Evolutionary conservation across 2,797 vertebrate species (phyloP).

Genomic region (Catharus ustulatus): DNA sequence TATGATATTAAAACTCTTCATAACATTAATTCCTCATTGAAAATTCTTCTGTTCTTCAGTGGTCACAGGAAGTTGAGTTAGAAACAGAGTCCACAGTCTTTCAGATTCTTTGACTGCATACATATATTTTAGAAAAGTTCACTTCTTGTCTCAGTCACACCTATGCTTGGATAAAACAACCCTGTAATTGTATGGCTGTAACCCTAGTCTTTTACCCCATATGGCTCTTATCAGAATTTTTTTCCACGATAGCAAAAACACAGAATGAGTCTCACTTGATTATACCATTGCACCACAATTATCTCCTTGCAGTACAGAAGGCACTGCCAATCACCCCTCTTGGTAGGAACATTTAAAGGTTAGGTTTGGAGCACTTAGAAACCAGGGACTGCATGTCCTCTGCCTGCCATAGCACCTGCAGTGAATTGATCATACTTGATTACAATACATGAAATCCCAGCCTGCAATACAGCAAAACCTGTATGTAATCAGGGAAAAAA

Average conservation of each 20-base stretch:
- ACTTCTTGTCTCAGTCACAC: not conserved
- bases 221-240: slow-evolving; percentile 11
- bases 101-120: not conserved
- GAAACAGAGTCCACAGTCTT: not conserved
- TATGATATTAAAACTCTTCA: slow-evolving; percentile 22
- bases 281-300: slow-evolving; percentile 31
- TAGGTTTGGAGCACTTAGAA: slow-evolving; percentile 2
- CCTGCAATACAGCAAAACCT: slow-evolving; percentile 36
- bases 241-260: not conserved
- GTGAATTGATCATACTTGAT: slow-evolving; percentile 64
- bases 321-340: slow-evolving; percentile 38
- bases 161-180: not conserved
- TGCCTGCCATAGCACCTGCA: slow-evolving; percentile 29
- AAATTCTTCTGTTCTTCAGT: slow-evolving; percentile 41
- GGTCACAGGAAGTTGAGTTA: not conserved
- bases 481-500: slow-evolving; percentile 46
- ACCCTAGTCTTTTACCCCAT: slow-evolving; percentile 32
- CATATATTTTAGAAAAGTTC: not conserved
- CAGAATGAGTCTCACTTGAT: slow-evolving; percentile 27
- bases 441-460: slow-evolving; percentile 48
- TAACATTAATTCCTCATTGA: slow-evolving; percentile 49
- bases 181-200: not conserved
- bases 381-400: not conserved
- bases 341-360: not conserved
- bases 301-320: slow-evolving; percentile 1